Percentiles rank a stretch among this genome's conserved stretches.
phyloP scores from a whole-genome alignment of 2,797 vertebrate species.

The Myotis planiceps region DNA sequence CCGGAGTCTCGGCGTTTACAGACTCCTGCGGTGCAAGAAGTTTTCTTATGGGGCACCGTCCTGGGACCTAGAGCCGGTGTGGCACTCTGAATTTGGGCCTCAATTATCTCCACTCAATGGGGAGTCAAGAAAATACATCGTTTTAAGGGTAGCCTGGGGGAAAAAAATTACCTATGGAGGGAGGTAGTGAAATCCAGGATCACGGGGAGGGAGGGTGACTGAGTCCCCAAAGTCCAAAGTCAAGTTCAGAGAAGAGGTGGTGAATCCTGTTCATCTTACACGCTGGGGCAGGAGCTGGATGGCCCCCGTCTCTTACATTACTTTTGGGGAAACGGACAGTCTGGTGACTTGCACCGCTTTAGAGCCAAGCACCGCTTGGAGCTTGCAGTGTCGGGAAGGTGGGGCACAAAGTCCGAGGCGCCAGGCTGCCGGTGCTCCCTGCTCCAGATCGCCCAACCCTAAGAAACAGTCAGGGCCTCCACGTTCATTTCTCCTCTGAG shows the following conservation, averaged over 20 bases:
- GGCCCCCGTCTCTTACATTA: background rate
- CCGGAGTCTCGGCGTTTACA: background rate
- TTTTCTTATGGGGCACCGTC: background rate
- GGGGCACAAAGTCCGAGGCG: background rate
- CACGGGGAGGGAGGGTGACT: background rate
- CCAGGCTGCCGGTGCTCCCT: background rate
- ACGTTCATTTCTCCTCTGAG: accelerated
- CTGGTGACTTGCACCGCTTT: background rate
- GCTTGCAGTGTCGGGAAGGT: background rate
- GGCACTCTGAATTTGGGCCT: background rate
- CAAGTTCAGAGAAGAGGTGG: background rate
- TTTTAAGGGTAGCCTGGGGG: background rate
- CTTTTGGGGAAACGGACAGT: background rate
- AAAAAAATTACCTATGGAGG: background rate
- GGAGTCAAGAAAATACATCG: background rate
- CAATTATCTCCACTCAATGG: background rate
- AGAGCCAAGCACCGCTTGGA: background rate
- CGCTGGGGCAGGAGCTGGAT: background rate
- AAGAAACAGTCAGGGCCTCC: no score
- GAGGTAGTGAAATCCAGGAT: background rate
- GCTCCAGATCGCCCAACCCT: background rate
- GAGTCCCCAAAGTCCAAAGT: background rate
- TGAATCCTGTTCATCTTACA: background rate
- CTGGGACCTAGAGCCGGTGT: background rate
- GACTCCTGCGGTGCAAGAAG: background rate